Conservation (phyloP, 2,797 vertebrate genomes). For the Eptatretus atami region DNA sequence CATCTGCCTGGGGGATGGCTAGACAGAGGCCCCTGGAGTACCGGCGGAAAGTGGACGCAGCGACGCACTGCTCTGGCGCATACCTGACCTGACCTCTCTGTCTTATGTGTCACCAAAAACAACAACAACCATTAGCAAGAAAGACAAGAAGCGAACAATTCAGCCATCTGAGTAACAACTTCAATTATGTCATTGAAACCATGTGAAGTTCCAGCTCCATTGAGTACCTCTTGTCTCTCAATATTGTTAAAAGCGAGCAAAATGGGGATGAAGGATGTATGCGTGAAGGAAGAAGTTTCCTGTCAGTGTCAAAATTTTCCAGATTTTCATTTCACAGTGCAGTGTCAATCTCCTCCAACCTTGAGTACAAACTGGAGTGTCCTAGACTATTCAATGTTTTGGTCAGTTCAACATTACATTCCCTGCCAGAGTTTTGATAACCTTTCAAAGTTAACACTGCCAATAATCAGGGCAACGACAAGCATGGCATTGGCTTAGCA, state of each 20-base stretch:
- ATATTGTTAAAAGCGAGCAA: background rate
- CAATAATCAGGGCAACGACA: too few relatives aligned
- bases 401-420: background rate
- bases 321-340: background rate
- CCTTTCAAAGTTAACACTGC: background rate
- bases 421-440: background rate
- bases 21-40: too few relatives aligned
- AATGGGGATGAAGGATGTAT: background rate
- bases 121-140: too few relatives aligned
- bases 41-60: too few relatives aligned
- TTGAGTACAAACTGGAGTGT: background rate
- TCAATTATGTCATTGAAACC: background rate
- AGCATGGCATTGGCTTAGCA: too few relatives aligned
- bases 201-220: background rate
- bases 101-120: background rate
- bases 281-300: background rate
- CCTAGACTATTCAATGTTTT: background rate
- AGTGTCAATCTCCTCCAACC: constrained; percentile 1
- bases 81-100: background rate
- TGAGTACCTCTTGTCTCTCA: background rate
- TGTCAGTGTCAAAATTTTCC: background rate
- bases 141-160: too few relatives aligned
- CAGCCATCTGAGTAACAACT: background rate
- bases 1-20: too few relatives aligned
- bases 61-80: too few relatives aligned